These are phyloP conservation scores for Agonopterix heracliana DNA, from an alignment of 2,888 invertebrate genomes.

Conservation along the genomic window DNA sequence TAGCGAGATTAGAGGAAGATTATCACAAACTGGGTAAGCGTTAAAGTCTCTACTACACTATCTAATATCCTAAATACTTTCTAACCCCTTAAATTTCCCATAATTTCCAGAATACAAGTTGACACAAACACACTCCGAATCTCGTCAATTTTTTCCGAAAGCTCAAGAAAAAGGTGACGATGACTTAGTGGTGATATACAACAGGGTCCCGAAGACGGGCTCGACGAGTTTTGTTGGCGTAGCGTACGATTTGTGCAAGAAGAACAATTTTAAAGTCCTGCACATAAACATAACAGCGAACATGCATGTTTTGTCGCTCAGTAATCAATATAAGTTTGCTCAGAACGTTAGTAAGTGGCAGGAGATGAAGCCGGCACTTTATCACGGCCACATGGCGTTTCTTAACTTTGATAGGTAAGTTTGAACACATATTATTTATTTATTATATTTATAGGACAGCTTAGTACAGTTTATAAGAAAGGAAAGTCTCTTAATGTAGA, in stretches of 20 bases:
- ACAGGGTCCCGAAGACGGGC: constrained; percentile 97
- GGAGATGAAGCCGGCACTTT: constrained; percentile 93
- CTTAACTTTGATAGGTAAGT: constrained; percentile 94
- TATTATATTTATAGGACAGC: background rate
- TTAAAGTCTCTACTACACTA: constrained; percentile 1
- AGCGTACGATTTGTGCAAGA: constrained; percentile 90
- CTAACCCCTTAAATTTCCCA: background rate
- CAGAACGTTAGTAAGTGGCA: constrained; percentile 94
- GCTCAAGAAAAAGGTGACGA: constrained; percentile 66
- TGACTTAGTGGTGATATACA: constrained; percentile 91
- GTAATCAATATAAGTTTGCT: constrained; percentile 93
- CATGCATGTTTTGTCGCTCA: constrained; percentile 94
- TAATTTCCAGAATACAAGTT: constrained; percentile 56
- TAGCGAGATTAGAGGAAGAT: constrained; percentile 56
- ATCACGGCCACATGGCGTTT: constrained; percentile 98
- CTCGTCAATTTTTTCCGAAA: constrained; percentile 58
- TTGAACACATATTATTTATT: background rate
- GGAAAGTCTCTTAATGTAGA: too few relatives aligned
- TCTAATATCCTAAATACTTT: background rate
- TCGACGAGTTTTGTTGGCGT: constrained; percentile 97
- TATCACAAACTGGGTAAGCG: constrained; percentile 57
- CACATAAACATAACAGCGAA: constrained; percentile 98
- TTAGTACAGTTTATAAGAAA: too few relatives aligned
- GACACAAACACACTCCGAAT: constrained; percentile 45
- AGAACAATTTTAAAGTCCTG: constrained; percentile 79